Conservation (phyloP, 2,888 invertebrate genomes). For the Eustalomyia histrio region DNA sequence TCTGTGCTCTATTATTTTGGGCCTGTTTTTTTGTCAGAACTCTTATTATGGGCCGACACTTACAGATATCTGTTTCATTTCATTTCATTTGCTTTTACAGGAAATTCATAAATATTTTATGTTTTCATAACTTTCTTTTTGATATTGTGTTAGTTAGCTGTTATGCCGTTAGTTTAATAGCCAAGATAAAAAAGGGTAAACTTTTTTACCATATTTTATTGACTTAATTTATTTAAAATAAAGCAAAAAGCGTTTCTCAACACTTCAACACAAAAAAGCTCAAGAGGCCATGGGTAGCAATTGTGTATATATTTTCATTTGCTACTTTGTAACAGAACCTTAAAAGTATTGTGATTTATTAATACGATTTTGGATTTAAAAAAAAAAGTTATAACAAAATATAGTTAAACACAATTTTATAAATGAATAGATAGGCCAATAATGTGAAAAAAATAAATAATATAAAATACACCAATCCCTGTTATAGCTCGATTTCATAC, state of each 20-base stretch:
- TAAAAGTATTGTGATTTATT: neutral
- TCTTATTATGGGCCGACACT: too few relatives aligned
- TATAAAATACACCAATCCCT: too few relatives aligned
- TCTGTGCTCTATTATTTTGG: too few relatives aligned
- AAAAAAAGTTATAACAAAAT: too few relatives aligned
- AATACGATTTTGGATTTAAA: too few relatives aligned
- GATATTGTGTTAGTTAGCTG: constrained; percentile 23
- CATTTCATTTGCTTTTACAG: neutral
- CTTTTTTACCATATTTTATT: constrained; percentile 62
- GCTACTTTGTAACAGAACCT: neutral
- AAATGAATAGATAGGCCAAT: too few relatives aligned
- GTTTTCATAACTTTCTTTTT: constrained; percentile 7
- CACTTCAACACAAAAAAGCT: constrained; percentile 14
- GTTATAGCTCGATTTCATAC: too few relatives aligned
- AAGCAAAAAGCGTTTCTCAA: constrained; percentile 31
- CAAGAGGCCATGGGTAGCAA: constrained; percentile 7
- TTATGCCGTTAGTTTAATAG: constrained; percentile 21
- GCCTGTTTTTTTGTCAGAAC: too few relatives aligned
- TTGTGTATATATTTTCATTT: neutral
- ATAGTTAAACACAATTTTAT: too few relatives aligned
- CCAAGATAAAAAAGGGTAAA: constrained; percentile 52
- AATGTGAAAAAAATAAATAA: too few relatives aligned
- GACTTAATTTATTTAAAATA: constrained; percentile 67
- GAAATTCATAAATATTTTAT: neutral
- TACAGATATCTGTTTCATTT: constrained; percentile 6